Evolutionary conservation across 2,797 vertebrate species (phyloP).

Genomic region (Coregonus ussuriensis): DNA sequence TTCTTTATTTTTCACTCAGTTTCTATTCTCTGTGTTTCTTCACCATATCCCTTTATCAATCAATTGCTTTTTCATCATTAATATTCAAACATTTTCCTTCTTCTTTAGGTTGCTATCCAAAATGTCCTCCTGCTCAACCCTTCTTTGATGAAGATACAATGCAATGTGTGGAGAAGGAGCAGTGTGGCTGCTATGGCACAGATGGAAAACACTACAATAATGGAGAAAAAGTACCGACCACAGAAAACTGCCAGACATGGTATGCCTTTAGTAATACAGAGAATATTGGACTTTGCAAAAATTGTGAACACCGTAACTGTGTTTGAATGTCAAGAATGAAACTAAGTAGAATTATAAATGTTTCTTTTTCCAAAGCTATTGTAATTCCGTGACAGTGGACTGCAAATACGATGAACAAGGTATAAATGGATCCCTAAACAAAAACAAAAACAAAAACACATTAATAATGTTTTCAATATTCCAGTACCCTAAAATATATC

Average conservation of each 20-base stretch:
- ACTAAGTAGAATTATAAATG: not conserved
- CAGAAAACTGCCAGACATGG: conserved; percentile 82
- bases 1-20: not conserved
- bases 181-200: conserved; percentile 80
- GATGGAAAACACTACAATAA: conserved; percentile 74
- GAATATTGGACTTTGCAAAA: not conserved
- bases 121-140: conserved; percentile 78
- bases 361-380: conserved; percentile 50
- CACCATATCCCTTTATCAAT: not conserved
- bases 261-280: conserved; percentile 47
- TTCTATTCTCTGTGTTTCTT: not conserved
- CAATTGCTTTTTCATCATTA: not conserved
- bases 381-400: conserved; percentile 49
- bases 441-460: not conserved
- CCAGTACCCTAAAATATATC: not conserved
- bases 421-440: conserved; percentile 34
- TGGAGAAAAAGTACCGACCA: conserved; percentile 68
- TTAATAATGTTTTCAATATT: not conserved
- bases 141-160: conserved; percentile 87
- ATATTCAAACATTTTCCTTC: conserved; percentile 10
- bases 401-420: conserved; percentile 62
- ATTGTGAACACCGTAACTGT: not conserved
- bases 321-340: not conserved
- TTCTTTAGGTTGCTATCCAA: conserved; percentile 86
- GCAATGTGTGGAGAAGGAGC: conserved; percentile 76